Percentiles rank a stretch among this genome's conserved stretches.
Conservation (phyloP, 2,888 invertebrate species). For the Polyommatus icarus region DNA sequence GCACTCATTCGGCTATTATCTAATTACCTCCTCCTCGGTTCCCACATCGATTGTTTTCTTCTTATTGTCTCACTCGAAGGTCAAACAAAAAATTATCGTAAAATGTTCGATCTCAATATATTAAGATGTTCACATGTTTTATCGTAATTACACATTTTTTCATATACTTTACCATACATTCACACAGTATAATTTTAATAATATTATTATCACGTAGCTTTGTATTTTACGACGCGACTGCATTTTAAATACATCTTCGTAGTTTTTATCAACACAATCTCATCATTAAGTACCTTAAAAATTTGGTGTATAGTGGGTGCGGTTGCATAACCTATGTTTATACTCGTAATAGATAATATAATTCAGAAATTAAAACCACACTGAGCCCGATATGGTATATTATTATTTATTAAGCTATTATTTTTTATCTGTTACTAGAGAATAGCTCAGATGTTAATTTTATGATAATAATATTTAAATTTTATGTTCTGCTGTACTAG, state of each 20-base stretch:
- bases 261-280: neutral
- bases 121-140: neutral
- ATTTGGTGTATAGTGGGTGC: too few species aligned
- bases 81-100: slow-evolving; percentile 3
- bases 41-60: slow-evolving; percentile 16
- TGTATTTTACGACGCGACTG: neutral
- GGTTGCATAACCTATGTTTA: too few species aligned
- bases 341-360: too few species aligned
- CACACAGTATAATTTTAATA: neutral
- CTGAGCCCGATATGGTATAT: too few species aligned
- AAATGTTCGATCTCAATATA: neutral
- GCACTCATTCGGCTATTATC: slow-evolving; percentile 5
- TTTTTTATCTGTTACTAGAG: too few species aligned
- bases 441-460: too few species aligned
- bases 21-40: neutral
- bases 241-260: neutral
- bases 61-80: slow-evolving; percentile 13
- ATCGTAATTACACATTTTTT: neutral
- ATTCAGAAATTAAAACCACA: too few species aligned
- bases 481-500: too few species aligned
- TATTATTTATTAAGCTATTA: too few species aligned
- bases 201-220: neutral
- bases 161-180: neutral
- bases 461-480: too few species aligned
- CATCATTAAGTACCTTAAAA: too few species aligned